Percentiles rank a stretch among this genome's conserved stretches.
phyloP scores from a whole-genome alignment of 2,113 vertebrate species.

The Gila orcuttii region DNA sequence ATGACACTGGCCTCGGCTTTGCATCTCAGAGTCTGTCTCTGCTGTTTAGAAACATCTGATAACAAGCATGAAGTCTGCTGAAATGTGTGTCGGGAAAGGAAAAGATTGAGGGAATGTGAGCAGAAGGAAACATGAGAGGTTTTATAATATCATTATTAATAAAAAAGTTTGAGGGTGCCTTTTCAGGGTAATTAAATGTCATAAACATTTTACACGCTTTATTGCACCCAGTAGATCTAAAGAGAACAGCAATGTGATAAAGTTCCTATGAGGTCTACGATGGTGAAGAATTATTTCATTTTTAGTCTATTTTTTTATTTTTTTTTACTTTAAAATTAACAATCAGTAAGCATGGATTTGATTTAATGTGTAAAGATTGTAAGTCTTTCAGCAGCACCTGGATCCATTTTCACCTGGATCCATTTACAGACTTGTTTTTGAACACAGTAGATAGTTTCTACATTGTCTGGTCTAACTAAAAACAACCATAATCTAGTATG shows the following conservation, averaged over 20 bases:
- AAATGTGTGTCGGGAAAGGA: conserved; percentile 18
- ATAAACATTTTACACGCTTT: background rate
- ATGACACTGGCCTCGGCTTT: conserved; percentile 13
- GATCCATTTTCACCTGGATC: background rate
- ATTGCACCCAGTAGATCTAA: background rate
- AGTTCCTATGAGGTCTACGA: conserved; percentile 9
- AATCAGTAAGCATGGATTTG: background rate
- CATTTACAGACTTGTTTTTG: background rate
- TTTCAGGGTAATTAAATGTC: conserved; percentile 29
- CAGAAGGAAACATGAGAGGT: background rate
- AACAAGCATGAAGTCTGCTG: conserved; percentile 5
- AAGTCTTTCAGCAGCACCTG: background rate
- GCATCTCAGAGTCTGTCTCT: conserved; percentile 26
- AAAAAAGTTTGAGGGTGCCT: conserved; percentile 10
- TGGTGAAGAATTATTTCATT: background rate
- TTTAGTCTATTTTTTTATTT: background rate
- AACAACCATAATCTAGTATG: background rate
- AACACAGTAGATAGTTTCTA: background rate
- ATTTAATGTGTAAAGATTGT: background rate
- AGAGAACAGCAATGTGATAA: background rate
- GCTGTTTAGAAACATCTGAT: conserved; percentile 21
- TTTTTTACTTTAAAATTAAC: background rate
- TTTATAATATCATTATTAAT: conserved; percentile 17
- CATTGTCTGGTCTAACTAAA: background rate
- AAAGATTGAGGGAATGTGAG: background rate